phyloP scores from a whole-genome alignment of 2,888 invertebrate genomes.

The Sarcophaga carnaria region DNA sequence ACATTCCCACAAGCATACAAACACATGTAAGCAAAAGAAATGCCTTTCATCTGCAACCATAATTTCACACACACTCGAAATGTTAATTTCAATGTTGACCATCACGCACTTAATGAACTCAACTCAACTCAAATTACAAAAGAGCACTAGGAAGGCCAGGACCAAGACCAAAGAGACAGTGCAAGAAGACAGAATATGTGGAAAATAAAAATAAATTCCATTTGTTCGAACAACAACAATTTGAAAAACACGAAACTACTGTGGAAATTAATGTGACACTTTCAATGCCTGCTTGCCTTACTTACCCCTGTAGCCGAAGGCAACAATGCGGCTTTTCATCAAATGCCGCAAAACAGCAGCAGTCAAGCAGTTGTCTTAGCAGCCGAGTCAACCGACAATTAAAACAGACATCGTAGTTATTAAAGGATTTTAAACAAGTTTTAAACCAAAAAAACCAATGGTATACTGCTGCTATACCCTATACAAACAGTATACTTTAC shows the following conservation, averaged over 20 bases:
- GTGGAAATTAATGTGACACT: conserved; percentile 9
- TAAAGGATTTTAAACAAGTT: conserved; percentile 33
- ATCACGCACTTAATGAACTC: conserved; percentile 29
- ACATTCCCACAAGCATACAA: neutral
- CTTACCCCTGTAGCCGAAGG: too few species aligned
- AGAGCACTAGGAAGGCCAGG: neutral
- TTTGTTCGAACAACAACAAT: neutral
- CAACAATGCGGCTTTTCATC: neutral
- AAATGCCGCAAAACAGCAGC: neutral
- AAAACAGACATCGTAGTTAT: neutral
- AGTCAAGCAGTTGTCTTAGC: neutral
- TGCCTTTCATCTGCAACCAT: conserved; percentile 17
- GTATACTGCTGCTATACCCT: neutral
- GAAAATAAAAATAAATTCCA: neutral
- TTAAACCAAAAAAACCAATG: too few species aligned
- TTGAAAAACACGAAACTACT: conserved; percentile 39
- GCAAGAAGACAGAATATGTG: neutral
- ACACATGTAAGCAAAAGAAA: too few species aligned
- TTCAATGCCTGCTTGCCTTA: neutral
- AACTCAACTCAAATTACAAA: conserved; percentile 58
- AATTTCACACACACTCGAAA: conserved; percentile 52
- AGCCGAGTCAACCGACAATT: neutral
- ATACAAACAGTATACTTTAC: conserved; percentile 31
- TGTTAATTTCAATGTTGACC: conserved; percentile 42
- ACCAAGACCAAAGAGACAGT: neutral